Evolutionary conservation across 2,113 vertebrate species (phyloP).

Genomic region (Alligator sinensis): DNA sequence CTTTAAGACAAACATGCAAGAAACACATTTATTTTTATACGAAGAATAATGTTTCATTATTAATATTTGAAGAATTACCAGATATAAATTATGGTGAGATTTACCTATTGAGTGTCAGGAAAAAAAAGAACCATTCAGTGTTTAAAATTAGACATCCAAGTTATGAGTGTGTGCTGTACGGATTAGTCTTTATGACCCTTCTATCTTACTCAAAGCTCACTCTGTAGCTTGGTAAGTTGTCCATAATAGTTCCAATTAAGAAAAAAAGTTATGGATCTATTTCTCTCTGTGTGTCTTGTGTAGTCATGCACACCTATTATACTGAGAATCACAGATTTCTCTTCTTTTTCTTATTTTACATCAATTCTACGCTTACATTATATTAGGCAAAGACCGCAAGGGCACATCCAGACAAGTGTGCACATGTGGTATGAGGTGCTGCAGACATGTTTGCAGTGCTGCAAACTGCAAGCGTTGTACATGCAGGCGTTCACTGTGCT

Average conservation of each 20-base stretch:
- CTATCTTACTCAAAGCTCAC: neutral
- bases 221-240: neutral
- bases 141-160: slow-evolving; percentile 10
- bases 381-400: slow-evolving; percentile 10
- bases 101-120: neutral
- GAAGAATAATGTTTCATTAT: slow-evolving; percentile 11
- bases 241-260: neutral
- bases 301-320: slow-evolving; percentile 39
- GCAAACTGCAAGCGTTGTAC: too few relatives aligned
- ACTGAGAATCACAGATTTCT: neutral
- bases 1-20: neutral
- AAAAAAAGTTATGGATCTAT: neutral
- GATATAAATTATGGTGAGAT: neutral
- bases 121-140: neutral
- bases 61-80: neutral
- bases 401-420: neutral
- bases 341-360: neutral
- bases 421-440: too few relatives aligned
- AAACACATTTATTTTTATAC: neutral
- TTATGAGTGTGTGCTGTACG: neutral
- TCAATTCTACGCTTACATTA: neutral
- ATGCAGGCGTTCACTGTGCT: too few relatives aligned
- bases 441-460: too few relatives aligned
- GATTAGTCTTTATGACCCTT: neutral
- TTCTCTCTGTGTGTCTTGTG: slow-evolving; percentile 33